These are phyloP conservation scores for Mobula birostris DNA, from an alignment of 2,113 vertebrate species.

Conservation along the genomic window DNA sequence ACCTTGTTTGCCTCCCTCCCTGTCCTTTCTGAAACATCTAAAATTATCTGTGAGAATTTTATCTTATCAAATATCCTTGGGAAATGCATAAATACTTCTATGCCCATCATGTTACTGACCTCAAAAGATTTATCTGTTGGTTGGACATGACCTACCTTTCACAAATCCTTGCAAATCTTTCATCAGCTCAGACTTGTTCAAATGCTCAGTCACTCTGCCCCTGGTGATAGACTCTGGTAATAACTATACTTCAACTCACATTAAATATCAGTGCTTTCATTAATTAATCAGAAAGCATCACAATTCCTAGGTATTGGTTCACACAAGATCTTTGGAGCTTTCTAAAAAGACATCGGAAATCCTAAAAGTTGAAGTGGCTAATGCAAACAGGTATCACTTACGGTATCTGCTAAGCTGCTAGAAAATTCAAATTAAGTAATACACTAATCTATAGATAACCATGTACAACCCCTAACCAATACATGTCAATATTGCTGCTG, in stretches of 20 bases:
- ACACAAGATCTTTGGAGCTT: neutral
- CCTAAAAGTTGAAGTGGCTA: neutral
- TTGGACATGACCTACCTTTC: neutral
- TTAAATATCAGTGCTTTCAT: neutral
- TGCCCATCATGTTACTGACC: neutral
- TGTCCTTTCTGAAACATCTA: too few species aligned
- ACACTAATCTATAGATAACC: neutral
- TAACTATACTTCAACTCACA: neutral
- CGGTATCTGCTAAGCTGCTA: neutral
- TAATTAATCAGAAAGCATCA: neutral
- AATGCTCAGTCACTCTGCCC: neutral
- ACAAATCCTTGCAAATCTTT: neutral
- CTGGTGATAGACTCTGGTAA: neutral
- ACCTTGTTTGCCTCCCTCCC: too few species aligned
- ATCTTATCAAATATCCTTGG: neutral
- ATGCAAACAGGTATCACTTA: neutral
- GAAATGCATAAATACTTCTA: neutral
- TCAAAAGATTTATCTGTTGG: neutral
- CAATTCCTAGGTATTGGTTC: neutral
- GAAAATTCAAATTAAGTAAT: neutral
- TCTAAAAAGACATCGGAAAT: neutral
- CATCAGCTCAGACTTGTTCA: conserved; percentile 7
- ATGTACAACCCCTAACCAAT: neutral
- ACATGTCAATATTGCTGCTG: neutral
- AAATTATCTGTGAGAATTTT: neutral